Evolutionary conservation across 2,113 vertebrate genomes (phyloP), one percentile per base, ranked within the genome.

Genomic region (Rhineura floridana): DNA sequence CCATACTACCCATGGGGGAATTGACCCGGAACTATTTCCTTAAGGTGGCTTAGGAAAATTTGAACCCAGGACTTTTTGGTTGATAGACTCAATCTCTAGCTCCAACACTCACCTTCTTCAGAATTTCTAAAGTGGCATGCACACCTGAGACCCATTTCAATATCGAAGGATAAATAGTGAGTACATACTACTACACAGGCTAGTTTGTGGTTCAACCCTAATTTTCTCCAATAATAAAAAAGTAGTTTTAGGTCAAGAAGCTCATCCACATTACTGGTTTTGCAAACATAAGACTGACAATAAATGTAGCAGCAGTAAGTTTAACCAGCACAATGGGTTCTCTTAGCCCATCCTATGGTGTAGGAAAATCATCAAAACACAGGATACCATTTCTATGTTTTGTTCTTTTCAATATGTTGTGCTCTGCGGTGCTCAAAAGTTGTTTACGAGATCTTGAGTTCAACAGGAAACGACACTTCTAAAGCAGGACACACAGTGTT

Each of bases 321-420:
- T 0, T 89, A 1, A 50, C 11, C 81, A 89, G 9, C 0, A 23
- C 55, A 78, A 44, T 83, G 3, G 55, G 82, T 21, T 25, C 21
- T 81, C 85, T 88, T 88, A 81, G 80, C 89, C 93, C 90, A 92
- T 85, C 44, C 63, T 73, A 84, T 88, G 92, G 88, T 93, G 90
- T 91, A 94, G 93, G 59, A 63, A 81, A 30, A 28, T 12, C 9
- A 84, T 73, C 23, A 15, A 73, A 67, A 73, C n/a, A 59, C 30
- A 69, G 69, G 1, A n/a, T 63, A 33, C 28, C 23, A 23, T 19
- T 44, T 62, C 33, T 46, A 44, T 23, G n/a, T 46, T 52, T 19
- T 67, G 33, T 88, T 48, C 89, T 59, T 91, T 78, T 91, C 90
- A 89, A 83, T 30, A 78, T 90, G 72, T 90, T 90, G 39, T 92